Base-by-base conservation (phyloP, 2,113 vertebrate genomes). In the Nibea coibor region DNA sequence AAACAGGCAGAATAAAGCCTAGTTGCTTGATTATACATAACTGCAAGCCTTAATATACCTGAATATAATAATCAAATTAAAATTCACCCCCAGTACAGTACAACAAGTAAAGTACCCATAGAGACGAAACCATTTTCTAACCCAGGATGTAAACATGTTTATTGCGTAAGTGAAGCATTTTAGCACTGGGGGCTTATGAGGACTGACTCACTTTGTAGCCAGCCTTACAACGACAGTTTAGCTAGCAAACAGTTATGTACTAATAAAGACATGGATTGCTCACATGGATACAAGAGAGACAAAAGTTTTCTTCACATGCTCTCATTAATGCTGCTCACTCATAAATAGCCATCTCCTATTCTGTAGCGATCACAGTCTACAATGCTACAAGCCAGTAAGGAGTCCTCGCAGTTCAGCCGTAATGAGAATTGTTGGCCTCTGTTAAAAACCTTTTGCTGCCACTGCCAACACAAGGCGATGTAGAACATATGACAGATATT, bases 401-500 rank as follows among this genome's bases (percentile, higher is more conserved):
- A 28, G 16, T 53, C 64, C 50, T 81, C 68, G 70, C 39, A 70
- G 65, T 53, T 78, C 12, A 54, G 53, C 76, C 48, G 10, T 72
- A 68, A 65, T 72, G 51, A 72, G 26, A 72, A 72, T 63, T 53
- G 28, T 72, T 51, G 58, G 45, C 50, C 35, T 73, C 47, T 28
- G 54, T 78, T 71, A 54, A 69, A 72, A 77, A 58, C 28, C 39
- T 70, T 66, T 53, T 31, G 26, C 65, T 68, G 24, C 45, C 6
- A 48, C 35, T 58, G 73, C 51, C 71, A 86, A 47, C 54, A 63
- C 39, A 20, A 72, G 50, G 61, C 26, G 54, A 28, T 62, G 48
- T 26, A 72, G 74, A 86, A 80, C 83, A 87, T 80, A 77, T 90
- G 79, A 90, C 83, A 83, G 78, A 92, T 90, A 89, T 89, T 84